These are phyloP conservation scores for Thryonomys swinderianus DNA, from an alignment of 2,113 vertebrate genomes.

Conservation along the genomic window DNA sequence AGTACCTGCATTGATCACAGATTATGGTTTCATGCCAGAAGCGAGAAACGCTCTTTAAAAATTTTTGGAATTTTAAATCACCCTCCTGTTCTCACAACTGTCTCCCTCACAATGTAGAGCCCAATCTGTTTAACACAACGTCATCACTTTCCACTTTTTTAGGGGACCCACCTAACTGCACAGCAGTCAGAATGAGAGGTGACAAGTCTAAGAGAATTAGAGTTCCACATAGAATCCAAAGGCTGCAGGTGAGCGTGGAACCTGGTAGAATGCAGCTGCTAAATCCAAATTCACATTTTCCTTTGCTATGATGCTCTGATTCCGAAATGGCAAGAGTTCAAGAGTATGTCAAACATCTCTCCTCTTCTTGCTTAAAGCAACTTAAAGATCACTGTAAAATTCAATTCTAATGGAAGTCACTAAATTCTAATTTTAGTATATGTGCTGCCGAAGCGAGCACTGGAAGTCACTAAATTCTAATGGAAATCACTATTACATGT, in stretches of 20 bases:
- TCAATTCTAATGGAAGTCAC: conserved; percentile 29
- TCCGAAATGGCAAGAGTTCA: not conserved
- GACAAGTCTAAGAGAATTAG: not conserved
- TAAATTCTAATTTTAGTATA: no score
- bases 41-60: not conserved
- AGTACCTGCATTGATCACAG: not conserved
- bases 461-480: no score
- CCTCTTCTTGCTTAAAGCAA: conserved; percentile 25
- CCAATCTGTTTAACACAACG: not conserved
- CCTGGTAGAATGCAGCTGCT: not conserved
- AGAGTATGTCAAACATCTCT: not conserved
- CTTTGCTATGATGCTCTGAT: not conserved
- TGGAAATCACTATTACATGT: not conserved
- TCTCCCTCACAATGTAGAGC: not conserved
- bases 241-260: not conserved
- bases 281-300: not conserved
- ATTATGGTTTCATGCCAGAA: not conserved
- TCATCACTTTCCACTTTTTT: not conserved
- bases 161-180: not conserved
- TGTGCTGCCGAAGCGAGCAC: no score
- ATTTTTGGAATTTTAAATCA: not conserved
- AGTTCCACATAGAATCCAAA: not conserved
- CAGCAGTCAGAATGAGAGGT: not conserved
- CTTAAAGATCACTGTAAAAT: conserved; percentile 33
- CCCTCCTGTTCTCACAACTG: not conserved